These are phyloP conservation scores for Sciurus niger DNA, from an alignment of 2,113 vertebrate genomes.

Conservation along the genomic window DNA sequence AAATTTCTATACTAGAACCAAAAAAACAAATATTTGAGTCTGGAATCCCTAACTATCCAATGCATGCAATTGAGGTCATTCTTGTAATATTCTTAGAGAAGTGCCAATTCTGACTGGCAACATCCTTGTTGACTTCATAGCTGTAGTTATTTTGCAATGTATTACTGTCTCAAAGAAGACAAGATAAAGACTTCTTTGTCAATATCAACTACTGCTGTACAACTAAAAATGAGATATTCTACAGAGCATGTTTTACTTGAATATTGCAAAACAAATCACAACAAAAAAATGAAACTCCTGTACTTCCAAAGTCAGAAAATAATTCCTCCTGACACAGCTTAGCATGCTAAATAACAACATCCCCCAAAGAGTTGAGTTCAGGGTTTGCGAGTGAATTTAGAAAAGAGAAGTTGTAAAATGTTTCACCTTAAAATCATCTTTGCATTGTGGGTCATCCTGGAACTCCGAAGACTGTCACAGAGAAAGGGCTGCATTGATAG, in stretches of 20 bases:
- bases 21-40: background rate
- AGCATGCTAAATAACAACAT: background rate
- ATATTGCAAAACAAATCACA: background rate
- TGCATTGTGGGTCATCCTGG: background rate
- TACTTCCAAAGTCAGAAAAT: slow-evolving; percentile 51
- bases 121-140: background rate
- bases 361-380: background rate
- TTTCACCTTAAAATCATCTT: background rate
- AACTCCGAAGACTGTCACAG: slow-evolving; percentile 1
- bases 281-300: background rate
- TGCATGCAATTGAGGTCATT: background rate
- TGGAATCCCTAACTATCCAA: background rate
- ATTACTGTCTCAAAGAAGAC: background rate
- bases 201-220: background rate
- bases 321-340: background rate
- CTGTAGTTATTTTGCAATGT: background rate
- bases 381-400: background rate
- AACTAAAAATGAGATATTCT: background rate
- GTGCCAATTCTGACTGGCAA: background rate
- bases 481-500: background rate
- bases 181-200: background rate
- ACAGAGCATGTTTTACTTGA: slow-evolving; percentile 7
- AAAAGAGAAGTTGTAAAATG: background rate
- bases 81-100: slow-evolving; percentile 9
- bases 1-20: background rate